Base-by-base conservation (phyloP, 2,797 vertebrate species). In the Aeoliscus strigatus region DNA sequence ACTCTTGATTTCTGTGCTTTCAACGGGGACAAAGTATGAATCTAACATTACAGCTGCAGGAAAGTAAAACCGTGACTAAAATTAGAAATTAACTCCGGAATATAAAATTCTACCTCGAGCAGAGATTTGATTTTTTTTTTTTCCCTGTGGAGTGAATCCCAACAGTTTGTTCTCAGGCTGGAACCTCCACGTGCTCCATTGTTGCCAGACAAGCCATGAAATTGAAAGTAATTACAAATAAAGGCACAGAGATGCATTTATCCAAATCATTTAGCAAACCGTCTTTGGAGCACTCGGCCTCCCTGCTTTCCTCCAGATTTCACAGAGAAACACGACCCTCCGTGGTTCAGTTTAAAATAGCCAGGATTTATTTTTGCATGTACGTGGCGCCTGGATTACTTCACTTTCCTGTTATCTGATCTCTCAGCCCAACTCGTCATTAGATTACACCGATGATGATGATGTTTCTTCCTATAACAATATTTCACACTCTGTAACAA, bases 391-490 rank as follows among this genome's bases (percentile, higher is more conserved):
- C 82, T 56, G 59, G 72, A 81, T 89, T 76, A 87, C 71, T 87
- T 88, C 76, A 81, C 84, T 82, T 86, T 84, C 84, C 68, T 86
- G 74, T 85, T 75, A 87, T 75, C 50, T 74, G 79, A 90, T 76
- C 77, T 51, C 51, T 51, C 51, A 32, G 9, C 44, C 61, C 39
- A 14, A 63, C 39, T 30, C 60, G 66, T 82, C 75, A 76, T 53
- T 69, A 66, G 65, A 83, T 74, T 21, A 34, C 53, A 71, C 76
- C 79, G 55, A 79, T 67, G 63, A 77, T 71, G 48, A 46, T 47
- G 49, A n/a, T n/a, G 56, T 61, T 38, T 34, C 36, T 42, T 63
- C 37, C 25, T 43, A 33, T 34, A 36, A 14, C 24, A 46, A 51
- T 36, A 16, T 68, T 60, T 50, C 40, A 36, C 9, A 38, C 25